Base-by-base conservation (phyloP, 1,140 invertebrate species). In the Drosophila guanche region DNA sequence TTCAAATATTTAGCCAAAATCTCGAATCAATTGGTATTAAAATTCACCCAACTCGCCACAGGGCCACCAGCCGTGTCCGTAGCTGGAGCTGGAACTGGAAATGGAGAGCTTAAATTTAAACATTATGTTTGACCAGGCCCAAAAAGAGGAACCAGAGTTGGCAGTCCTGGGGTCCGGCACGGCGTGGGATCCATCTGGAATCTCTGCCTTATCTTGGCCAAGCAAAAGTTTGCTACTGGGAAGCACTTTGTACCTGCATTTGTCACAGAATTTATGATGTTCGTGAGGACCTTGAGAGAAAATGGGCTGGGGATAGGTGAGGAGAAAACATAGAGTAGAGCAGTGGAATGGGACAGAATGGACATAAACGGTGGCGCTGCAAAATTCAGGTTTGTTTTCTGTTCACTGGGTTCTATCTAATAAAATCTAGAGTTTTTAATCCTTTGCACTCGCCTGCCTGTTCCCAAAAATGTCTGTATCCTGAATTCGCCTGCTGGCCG, bases 391-490 rank as follows among this genome's bases (percentile, higher is more conserved):
- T 69, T 69, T 69, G 73, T 86, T 81, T 66, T 68, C 81, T 84
- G 76, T 56, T 84, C 80, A 84, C 80, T 81, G 77, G 69, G 52
- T 61, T 81, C 75, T 77, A 86, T 85, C 83, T 88, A 81, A 88
- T 88, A 88, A 86, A 79, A 88, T 86, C 78, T 88, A 48, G 67
- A 88, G 78, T 88, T 83, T 83, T 88, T 88, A 86, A 86, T 88
- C 83, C 78, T 52, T 88, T 75, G 83, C 83, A 88, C 78, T 88
- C 65, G 69, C 51, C 63, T 81, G 77, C 60, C 75, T 54, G 37
- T 37, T 73, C 41, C 53, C 2, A 8, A 3, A 20, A 68, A 55
- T 41, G 46, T 72, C 41, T 60, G 71, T 60, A 65, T 59, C 33
- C 43, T 41, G 48, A 55, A 69, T 71, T 59, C 22, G 37, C 47